These are phyloP conservation scores for Scleropages formosus DNA, from an alignment of 2,797 vertebrate species.

Conservation along the genomic window DNA sequence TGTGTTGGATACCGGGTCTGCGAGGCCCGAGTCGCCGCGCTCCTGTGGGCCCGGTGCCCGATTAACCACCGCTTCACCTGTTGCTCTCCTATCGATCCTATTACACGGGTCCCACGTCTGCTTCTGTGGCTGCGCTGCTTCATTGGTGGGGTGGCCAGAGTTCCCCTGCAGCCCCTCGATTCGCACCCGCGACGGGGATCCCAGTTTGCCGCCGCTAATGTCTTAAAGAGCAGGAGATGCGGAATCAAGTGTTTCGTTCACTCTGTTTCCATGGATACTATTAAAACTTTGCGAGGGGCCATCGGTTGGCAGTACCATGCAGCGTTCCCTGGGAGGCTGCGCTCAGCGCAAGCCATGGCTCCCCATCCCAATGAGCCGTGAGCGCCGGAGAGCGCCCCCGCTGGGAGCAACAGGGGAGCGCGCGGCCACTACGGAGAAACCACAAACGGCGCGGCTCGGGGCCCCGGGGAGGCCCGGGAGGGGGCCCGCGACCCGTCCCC, in stretches of 20 bases:
- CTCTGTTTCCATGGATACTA: slow-evolving; percentile 29
- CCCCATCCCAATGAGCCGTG: not conserved
- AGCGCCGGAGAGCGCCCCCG: not conserved
- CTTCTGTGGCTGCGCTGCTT: not conserved
- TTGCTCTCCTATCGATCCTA: not conserved
- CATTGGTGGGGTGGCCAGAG: not conserved
- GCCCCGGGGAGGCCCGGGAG: not conserved
- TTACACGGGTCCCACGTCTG: not conserved
- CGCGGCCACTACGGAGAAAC: no score
- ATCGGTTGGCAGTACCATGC: not conserved
- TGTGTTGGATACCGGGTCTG: no score
- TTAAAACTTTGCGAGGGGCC: slow-evolving; percentile 28
- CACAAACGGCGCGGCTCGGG: not conserved
- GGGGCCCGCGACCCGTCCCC: not conserved
- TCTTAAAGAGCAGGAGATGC: slow-evolving; percentile 24
- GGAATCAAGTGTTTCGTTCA: slow-evolving; percentile 28
- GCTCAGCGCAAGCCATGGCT: not conserved
- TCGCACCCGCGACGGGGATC: not conserved
- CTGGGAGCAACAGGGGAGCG: not conserved
- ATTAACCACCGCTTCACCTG: not conserved
- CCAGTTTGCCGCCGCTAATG: not conserved
- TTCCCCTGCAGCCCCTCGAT: not conserved
- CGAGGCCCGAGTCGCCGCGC: no score
- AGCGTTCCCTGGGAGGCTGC: not conserved
- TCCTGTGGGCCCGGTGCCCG: no score